Base-by-base conservation (phyloP, 2,113 vertebrate genomes). In the Nibea coibor region DNA sequence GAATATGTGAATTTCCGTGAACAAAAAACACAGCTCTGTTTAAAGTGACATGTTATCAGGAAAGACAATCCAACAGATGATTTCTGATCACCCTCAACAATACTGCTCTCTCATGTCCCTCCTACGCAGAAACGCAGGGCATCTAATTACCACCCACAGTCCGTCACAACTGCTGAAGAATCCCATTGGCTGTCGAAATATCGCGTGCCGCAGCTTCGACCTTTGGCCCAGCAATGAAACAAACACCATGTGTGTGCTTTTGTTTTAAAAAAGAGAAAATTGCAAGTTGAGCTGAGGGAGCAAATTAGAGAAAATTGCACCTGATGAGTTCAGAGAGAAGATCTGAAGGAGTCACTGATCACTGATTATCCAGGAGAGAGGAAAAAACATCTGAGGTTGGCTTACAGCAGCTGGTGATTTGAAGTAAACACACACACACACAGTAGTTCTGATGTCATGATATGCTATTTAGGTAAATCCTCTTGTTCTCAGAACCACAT, bases 301-400 rank as follows among this genome's bases (percentile, higher is more conserved):
- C 57, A 42, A 72, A 54, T 80, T 39, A 65, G 17, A 65, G 78
- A 48, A 69, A 68, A 78, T 24, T 72, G 53, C 50, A 70, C 28
- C 28, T 57, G 65, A 48, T 20, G 58, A 51, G 58, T 24, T 58
- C 6, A 75, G 71, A 62, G 10, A 78, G 65, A 59, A 65, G 58
- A 70, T 75, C 76, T 73, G 78, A 66, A 19, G 43, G 11, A 61
- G 31, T n/a, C 56, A 3, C 31, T 75, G 51, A 67, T 66, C 43
- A 65, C 42, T 65, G 51, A 82, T 53, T 50, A 73, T 75, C 50
- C 42, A 43, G 50, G 35, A 51, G 22, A 71, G 26, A 61, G 26
- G 22, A 64, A 50, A n/a, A 56, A 58, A 70, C 42, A 82, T n/a
- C 72, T 35, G 39, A 63, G 39, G 15, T 14, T 20, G n/a, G 5